Base-by-base conservation (phyloP, 2,797 vertebrate genomes). In the Hafferia zeledoni region DNA sequence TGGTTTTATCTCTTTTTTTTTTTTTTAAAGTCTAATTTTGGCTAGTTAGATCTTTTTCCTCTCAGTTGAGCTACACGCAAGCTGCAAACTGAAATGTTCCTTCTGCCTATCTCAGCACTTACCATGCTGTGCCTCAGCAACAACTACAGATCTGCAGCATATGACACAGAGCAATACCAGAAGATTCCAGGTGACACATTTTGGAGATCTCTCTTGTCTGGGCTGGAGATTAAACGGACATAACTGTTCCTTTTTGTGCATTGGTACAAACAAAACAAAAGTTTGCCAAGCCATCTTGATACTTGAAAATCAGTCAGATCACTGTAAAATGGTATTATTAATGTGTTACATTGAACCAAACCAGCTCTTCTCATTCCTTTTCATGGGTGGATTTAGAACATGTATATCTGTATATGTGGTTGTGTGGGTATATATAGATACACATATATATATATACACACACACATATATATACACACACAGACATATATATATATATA, bases 331-430 rank as follows among this genome's bases (percentile, higher is more conserved):
- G 9, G 6, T 28, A 27, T 56, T 39, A 13, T 24, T 57, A 14
- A 41, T 1, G 10, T 4, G 1, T 7, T 7, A 4, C 41, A 37
- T 13, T 16, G 74, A 65, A 55, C 39, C 49, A 82, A 44, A 16
- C 1, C 68, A 55, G 71, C n/a, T n/a, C 37, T 55, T 22, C 52
- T 27, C 10, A 6, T 28, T 35, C 22, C 35, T 20, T 65, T 30
- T 4, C 65, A 31, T 0, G 37, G 24, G 6, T 24, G 31, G 15
- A 30, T 39, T 37, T 61, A 11, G 53, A 71, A 46, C 25, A 3
- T 4, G 5, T 5, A 0, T n/a, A 1, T 41, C 31, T 68, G 10
- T 8, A 56, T 14, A 7, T 9, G 15, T 23, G n/a, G 4, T 3
- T 8, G 8, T 16, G 15, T 5, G 17, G 31, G 6, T 1, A 9